Percentiles rank a stretch among this genome's conserved stretches.
These are phyloP conservation scores for Acanthosepion pharaonis DNA, from an alignment of 2,888 invertebrate species.

Conservation along the genomic window DNA sequence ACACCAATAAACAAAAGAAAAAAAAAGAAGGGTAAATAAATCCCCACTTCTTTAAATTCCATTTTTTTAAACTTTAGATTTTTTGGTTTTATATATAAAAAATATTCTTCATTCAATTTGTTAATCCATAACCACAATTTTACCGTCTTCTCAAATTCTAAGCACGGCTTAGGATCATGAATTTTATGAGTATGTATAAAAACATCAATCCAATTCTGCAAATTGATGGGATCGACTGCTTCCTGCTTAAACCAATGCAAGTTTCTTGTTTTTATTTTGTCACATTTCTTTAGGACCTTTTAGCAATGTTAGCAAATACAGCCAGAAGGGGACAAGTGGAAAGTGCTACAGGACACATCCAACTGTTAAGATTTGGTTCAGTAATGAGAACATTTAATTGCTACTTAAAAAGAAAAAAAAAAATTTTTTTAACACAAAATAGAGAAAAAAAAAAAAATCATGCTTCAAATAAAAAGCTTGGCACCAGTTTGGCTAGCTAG, in stretches of 20 bases:
- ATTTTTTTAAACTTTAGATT: conserved; percentile 16
- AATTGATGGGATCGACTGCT: neutral
- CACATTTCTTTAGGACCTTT: conserved; percentile 10
- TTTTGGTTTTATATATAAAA: conserved; percentile 12
- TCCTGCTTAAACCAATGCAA: conserved; percentile 10
- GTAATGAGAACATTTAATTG: conserved; percentile 21
- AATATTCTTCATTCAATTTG: conserved; percentile 10
- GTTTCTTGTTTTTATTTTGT: conserved; percentile 10
- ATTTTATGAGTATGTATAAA: neutral
- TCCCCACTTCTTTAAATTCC: neutral
- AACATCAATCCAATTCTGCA: neutral
- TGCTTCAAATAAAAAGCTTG: neutral
- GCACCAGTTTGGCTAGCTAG: neutral
- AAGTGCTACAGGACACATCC: neutral
- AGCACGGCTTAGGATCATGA: neutral
- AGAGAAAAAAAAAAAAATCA: neutral
- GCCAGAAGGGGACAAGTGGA: neutral
- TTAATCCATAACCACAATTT: neutral
- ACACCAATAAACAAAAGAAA: conserved; percentile 33
- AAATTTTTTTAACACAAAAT: neutral
- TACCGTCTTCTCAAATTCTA: neutral
- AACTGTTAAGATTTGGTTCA: neutral
- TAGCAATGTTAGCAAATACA: conserved; percentile 11
- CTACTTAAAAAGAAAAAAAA: neutral
- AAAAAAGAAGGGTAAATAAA: neutral